A percentile compares a stretch with the other conserved stretches of the same genome.
These are phyloP conservation scores for Drosophila meridionalis DNA, from an alignment of 2,888 invertebrate genomes.

Conservation along the genomic window DNA sequence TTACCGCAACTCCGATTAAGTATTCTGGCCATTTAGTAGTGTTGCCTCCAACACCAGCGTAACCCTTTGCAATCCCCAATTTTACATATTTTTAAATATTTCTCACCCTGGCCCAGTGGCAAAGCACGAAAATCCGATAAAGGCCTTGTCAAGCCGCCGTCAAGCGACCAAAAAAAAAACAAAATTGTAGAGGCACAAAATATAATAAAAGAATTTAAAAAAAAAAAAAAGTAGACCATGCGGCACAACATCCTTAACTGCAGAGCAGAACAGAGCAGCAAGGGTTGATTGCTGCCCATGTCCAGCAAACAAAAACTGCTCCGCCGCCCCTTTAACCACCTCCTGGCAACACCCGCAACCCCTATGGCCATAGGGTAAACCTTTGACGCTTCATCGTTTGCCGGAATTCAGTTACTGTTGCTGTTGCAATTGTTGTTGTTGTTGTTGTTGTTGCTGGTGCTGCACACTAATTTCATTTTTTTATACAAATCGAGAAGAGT, in stretches of 20 bases:
- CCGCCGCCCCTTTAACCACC: slow-evolving; percentile 5
- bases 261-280: slow-evolving; percentile 37
- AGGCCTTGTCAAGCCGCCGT: slow-evolving; percentile 64
- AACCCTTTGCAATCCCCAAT: slow-evolving; percentile 53
- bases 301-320: slow-evolving; percentile 24
- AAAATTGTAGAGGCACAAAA: slow-evolving; percentile 21
- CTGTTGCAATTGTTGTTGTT: slow-evolving; percentile 17
- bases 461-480: slow-evolving; percentile 76
- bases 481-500: slow-evolving; percentile 67
- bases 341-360: slow-evolving; percentile 2
- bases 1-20: slow-evolving; percentile 34
- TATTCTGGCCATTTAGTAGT: slow-evolving; percentile 38
- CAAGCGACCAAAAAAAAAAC: slow-evolving; percentile 28
- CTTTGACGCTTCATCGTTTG: slow-evolving; percentile 65
- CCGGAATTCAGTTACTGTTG: slow-evolving; percentile 67
- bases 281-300: slow-evolving; percentile 66
- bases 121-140: slow-evolving; percentile 70
- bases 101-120: slow-evolving; percentile 40
- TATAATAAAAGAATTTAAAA: slow-evolving; percentile 19
- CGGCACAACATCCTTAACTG: slow-evolving; percentile 45
- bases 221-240: slow-evolving; percentile 43
- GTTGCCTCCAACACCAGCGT: slow-evolving; percentile 27
- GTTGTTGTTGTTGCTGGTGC: slow-evolving; percentile 14
- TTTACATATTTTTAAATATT: slow-evolving; percentile 68
- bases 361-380: slow-evolving; percentile 28